phyloP scores from a whole-genome alignment of 2,888 invertebrate genomes.

The Frankliniella fusca region DNA sequence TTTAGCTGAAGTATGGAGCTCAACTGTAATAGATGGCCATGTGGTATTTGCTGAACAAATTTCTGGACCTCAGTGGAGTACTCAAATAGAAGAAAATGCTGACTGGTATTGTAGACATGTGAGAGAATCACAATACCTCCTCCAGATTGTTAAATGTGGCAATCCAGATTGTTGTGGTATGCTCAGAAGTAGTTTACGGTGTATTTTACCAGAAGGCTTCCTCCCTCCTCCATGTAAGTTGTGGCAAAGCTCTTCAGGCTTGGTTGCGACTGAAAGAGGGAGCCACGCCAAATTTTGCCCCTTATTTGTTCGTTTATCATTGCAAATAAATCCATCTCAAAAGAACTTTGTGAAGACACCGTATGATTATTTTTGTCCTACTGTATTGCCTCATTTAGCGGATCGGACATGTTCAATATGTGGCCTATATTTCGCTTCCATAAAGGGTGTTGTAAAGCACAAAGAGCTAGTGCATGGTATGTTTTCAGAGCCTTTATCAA shows the following conservation, averaged over 20 bases:
- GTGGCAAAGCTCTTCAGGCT: constrained; percentile 27
- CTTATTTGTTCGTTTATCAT: constrained; percentile 30
- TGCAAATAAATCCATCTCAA: constrained; percentile 30
- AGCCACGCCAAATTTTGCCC: constrained; percentile 30
- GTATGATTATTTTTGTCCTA: constrained; percentile 33
- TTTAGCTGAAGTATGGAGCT: constrained; percentile 44
- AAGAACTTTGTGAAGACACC: constrained; percentile 17
- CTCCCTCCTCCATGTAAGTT: constrained; percentile 31
- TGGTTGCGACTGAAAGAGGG: constrained; percentile 28
- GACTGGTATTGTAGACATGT: constrained; percentile 33
- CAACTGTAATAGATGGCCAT: constrained; percentile 41
- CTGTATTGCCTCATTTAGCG: constrained; percentile 3
- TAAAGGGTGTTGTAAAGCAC: neutral
- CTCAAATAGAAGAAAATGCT: constrained; percentile 13
- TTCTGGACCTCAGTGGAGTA: constrained; percentile 20
- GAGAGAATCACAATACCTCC: constrained; percentile 33
- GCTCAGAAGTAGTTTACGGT: constrained; percentile 30
- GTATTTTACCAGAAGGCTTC: constrained; percentile 31
- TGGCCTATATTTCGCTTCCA: constrained; percentile 31
- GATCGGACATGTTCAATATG: constrained; percentile 30
- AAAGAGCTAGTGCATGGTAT: constrained; percentile 12
- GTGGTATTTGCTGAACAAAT: constrained; percentile 34
- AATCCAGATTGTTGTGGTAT: constrained; percentile 32
- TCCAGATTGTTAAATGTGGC: constrained; percentile 32
- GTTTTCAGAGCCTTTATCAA: neutral